Percentiles rank a stretch among this genome's conserved stretches.
phyloP scores from a whole-genome alignment of 2,888 invertebrate species.

The Andrena flavipes region DNA sequence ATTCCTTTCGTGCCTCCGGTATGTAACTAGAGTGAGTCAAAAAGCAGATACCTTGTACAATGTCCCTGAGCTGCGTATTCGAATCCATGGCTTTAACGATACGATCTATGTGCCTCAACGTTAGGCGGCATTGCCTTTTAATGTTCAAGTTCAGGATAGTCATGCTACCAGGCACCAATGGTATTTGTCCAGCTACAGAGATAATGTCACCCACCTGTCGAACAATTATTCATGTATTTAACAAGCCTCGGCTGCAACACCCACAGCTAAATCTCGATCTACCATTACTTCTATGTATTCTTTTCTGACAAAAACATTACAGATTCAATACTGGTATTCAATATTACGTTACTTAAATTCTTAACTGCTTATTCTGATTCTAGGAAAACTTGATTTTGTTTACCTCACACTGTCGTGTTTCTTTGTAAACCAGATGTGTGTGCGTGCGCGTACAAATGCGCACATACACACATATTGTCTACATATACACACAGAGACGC shows the following conservation, averaged over 20 bases:
- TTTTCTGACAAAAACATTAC: background rate
- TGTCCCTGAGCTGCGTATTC: slow-evolving; percentile 92
- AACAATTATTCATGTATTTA: slow-evolving; percentile 32
- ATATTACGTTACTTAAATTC: slow-evolving; percentile 29
- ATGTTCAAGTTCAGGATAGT: slow-evolving; percentile 91
- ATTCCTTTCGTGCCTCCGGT: slow-evolving; percentile 91
- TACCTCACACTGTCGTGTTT: slow-evolving; percentile 58
- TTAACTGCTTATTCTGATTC: slow-evolving; percentile 50
- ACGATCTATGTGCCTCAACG: slow-evolving; percentile 93
- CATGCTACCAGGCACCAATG: slow-evolving; percentile 93
- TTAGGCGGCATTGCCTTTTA: slow-evolving; percentile 92
- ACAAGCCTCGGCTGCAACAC: background rate
- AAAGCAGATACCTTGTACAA: slow-evolving; percentile 95
- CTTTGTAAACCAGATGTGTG: slow-evolving; percentile 60
- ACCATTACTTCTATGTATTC: background rate
- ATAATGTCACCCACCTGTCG: slow-evolving; percentile 92
- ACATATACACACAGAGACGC: slow-evolving; percentile 48
- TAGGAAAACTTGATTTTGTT: slow-evolving; percentile 56
- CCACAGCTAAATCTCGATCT: slow-evolving; percentile 6
- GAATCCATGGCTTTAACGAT: slow-evolving; percentile 93
- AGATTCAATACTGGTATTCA: background rate
- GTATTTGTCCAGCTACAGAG: slow-evolving; percentile 96
- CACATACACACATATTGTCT: slow-evolving; percentile 56
- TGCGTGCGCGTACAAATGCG: slow-evolving; percentile 46
- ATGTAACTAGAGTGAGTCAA: slow-evolving; percentile 90